Evolutionary conservation across 2,797 vertebrate species (phyloP), one percentile per base, ranked within the genome.

Genomic region (Anas capensis): DNA sequence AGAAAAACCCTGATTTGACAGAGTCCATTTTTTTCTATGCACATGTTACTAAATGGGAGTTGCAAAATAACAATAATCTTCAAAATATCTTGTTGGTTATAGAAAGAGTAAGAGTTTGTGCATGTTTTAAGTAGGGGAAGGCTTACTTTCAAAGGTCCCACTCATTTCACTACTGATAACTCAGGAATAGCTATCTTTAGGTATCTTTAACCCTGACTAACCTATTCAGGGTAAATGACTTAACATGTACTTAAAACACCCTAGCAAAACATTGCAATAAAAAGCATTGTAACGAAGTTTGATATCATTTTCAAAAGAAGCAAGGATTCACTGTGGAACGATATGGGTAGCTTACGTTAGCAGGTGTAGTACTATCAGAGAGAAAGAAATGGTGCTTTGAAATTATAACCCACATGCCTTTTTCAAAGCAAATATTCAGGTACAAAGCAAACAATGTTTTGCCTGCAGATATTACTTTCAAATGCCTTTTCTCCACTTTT

Each of bases 1-100:
- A 94, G 92, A 95, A 93, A 95, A 97, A 92, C 70, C 77, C 83
- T 70, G 16, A 73, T 95, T 92, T 76, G 84, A 86, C 11, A 56
- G 16, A 96, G 95, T 90, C 91, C 86, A 73, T 26, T 85, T 81
- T 33, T 89, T 64, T 40, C 58, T 85, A 31, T 56, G 65, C 48
- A 11, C 10, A 33, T 89, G 81, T 77, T 92, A 78, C 65, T 53
- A 95, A 94, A 92, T 62, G 29, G 38, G 88, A 86, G 65, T 69
- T 48, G 62, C 64, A 91, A 91, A 90, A 75, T 11, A 62, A 62
- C 15, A n/a, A 23, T 33, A 33, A 20, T 29, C 5, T 38, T 86
- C 24, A 70, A 42, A 68, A 93, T 65, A 27, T 31, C 75, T 58
- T 81, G 12, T 29, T 87, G 83, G 16, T 38, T 82, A 18, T 19